Percentiles rank a stretch among this genome's conserved stretches.
phyloP scores from a whole-genome alignment of 2,113 vertebrate species.

The Hypomesus transpacificus region DNA sequence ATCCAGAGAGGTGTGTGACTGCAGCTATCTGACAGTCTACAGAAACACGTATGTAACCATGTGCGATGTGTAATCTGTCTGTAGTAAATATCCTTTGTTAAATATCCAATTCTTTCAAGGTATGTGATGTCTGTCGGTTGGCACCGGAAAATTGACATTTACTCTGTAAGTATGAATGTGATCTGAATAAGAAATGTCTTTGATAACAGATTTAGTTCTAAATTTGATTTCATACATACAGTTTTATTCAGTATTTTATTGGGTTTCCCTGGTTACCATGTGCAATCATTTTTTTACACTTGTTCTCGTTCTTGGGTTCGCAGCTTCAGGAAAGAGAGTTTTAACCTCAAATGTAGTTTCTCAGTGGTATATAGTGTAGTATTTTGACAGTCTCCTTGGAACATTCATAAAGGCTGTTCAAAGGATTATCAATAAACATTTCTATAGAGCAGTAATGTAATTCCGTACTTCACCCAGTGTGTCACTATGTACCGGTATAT shows the following conservation, averaged over 20 bases:
- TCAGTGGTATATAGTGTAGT: too few relatives aligned
- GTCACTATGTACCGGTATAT: not conserved
- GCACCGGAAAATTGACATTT: constrained; percentile 72
- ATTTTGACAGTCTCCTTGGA: too few relatives aligned
- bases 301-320: too few relatives aligned
- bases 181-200: not conserved
- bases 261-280: too few relatives aligned
- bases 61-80: constrained; percentile 22
- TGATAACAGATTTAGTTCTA: not conserved
- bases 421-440: not conserved
- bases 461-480: not conserved
- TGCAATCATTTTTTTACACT: too few relatives aligned
- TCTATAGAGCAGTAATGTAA: not conserved
- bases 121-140: constrained; percentile 72
- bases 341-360: not conserved
- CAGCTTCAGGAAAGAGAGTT: too few relatives aligned
- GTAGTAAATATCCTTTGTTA: constrained; percentile 15
- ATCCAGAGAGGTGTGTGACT: constrained; percentile 70
- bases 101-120: constrained; percentile 55
- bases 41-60: constrained; percentile 69
- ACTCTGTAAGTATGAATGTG: constrained; percentile 69
- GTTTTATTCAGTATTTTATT: too few relatives aligned
- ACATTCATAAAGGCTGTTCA: not conserved
- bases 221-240: too few relatives aligned
- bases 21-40: constrained; percentile 67